These are phyloP conservation scores for Gila robusta DNA, from an alignment of 2,797 vertebrate species.

Conservation along the genomic window DNA sequence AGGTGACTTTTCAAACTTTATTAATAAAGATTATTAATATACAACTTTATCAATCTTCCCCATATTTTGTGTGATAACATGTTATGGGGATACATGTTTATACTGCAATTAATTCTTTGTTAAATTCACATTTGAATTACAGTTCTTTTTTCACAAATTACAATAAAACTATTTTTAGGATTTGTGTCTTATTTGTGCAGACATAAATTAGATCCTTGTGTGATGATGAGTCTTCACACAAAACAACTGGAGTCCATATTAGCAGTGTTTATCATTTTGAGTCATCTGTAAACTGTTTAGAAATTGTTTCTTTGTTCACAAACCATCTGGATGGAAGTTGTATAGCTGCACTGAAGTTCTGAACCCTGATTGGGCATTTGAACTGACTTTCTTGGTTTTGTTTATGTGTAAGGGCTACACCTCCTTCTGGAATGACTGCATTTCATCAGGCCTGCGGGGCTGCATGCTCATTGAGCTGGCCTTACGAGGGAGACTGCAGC, in stretches of 20 bases:
- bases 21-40: background rate
- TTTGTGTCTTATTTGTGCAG: background rate
- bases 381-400: background rate
- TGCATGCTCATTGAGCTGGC: slow-evolving; percentile 97
- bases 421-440: slow-evolving; percentile 98
- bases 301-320: background rate
- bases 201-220: slow-evolving; percentile 2
- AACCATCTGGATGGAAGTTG: background rate
- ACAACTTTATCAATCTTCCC: background rate
- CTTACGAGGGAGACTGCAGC: slow-evolving; percentile 89
- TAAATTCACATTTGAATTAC: background rate
- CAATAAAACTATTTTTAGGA: background rate
- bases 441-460: slow-evolving; percentile 94
- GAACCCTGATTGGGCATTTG: background rate
- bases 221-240: background rate
- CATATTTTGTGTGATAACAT: background rate
- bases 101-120: background rate
- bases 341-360: background rate
- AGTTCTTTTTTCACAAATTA: background rate
- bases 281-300: background rate
- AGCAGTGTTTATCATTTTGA: background rate
- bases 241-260: background rate
- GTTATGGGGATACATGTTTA: background rate
- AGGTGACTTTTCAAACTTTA: background rate
- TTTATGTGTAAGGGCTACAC: slow-evolving; percentile 88